Conservation (phyloP, 2,113 vertebrate species). For the Cyanocitta stelleri region DNA sequence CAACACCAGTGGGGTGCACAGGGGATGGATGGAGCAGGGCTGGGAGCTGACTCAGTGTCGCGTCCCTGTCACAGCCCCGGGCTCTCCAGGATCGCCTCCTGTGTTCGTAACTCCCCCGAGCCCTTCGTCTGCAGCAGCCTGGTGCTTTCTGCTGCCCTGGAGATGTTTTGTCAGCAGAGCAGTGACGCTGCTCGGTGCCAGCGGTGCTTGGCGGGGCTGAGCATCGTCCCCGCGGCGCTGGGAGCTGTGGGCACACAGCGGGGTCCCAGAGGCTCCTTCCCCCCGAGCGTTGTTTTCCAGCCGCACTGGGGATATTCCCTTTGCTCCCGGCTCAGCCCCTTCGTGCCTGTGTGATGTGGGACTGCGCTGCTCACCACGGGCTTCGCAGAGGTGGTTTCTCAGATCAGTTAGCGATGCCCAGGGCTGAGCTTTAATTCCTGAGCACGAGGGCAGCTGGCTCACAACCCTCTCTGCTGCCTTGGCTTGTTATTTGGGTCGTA, state of each 20-base stretch:
- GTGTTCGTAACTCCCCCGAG: neutral
- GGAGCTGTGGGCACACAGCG: neutral
- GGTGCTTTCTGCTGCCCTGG: neutral
- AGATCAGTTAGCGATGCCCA: rapidly evolving
- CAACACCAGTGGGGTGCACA: rapidly evolving
- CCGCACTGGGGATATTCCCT: rapidly evolving
- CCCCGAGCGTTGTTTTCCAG: rapidly evolving
- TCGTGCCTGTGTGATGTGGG: rapidly evolving
- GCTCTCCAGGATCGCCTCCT: neutral
- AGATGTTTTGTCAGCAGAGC: rapidly evolving
- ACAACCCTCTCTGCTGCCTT: neutral
- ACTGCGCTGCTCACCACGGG: rapidly evolving
- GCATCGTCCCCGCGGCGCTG: neutral
- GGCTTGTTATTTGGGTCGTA: rapidly evolving
- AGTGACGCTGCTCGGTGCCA: rapidly evolving
- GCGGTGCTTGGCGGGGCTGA: neutral
- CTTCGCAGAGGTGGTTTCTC: rapidly evolving
- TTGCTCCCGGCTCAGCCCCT: rapidly evolving
- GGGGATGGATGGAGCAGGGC: neutral
- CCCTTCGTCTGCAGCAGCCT: neutral
- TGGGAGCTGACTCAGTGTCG: neutral
- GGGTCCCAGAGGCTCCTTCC: neutral
- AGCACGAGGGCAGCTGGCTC: neutral
- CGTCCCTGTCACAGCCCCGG: rapidly evolving
- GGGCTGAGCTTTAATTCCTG: neutral